Evolutionary conservation across 2,888 invertebrate species (phyloP), one percentile per base, ranked within the genome.

Genomic region (Trachelus iudaicus): DNA sequence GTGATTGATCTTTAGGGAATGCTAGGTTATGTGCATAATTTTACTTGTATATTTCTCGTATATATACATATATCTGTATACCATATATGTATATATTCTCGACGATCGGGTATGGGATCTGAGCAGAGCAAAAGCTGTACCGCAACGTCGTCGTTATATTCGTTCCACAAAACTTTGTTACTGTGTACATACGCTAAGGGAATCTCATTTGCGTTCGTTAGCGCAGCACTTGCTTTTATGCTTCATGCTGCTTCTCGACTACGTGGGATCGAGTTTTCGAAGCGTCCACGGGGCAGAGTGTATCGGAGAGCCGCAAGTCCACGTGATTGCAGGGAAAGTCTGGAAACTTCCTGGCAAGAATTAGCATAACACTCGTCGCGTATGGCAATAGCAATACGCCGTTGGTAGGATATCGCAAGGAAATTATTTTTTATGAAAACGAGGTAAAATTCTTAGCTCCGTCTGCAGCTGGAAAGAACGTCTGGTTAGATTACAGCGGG

Each of bases 141-240:
- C 23, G 23, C 56, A 9, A 56, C 56, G 23, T 56, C 56, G 56
- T 56, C 56, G 56, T 56, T 23, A 56, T 56, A 56, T 56, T 56
- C 56, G 9, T 56, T 56, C 23, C 9, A 23, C 56, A 56, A 15
- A 56, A 56, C 56, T 56, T 34, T 71, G 71, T 71, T 34, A 34
- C 31, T 34, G 12, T 71, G 71, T 71, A 71, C 71, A 71, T 23
- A 71, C 34, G 34, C 71, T 34, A 34, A 34, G 15, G 31, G 71
- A 71, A 71, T 71, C 30, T 71, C 71, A 71, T 71, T 71, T 71
- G 30, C 71, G 71, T 71, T 71, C 71, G 71, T 71, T 71, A 71
- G 23, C 23, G 56, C 23, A 56, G 56, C 56, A 56, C 56, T 56
- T 56, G 56, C 56, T 23, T 56, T 56, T 56, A 56, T 23, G 56